Base-by-base conservation (phyloP, 2,888 invertebrate genomes). In the Geophilus truncorum region DNA sequence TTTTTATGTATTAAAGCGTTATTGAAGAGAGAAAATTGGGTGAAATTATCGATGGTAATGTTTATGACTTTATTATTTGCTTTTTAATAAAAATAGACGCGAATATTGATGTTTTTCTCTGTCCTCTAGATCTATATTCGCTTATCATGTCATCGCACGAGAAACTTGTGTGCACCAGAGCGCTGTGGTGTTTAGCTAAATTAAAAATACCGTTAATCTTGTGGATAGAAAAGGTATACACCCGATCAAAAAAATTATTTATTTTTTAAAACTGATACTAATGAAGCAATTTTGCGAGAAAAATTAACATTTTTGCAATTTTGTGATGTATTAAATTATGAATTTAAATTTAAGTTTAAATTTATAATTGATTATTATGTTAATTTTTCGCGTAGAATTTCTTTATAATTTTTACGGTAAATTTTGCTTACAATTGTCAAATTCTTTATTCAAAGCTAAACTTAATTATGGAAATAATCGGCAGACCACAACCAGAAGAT, bases 141-240 rank as follows among this genome's bases (percentile, higher is more conserved):
- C n/a, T 79, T 18, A 79, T 79, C 21, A 51, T 28, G 57, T 21
- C 62, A 5, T 62, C 79, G 12, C 10, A 51, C 7, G 79, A 79
- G 28, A 79, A 79, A 30, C 12, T 23, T 9, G 34, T 79, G 6
- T 79, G 62, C 1, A 79, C 62, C 6, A 57, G 79, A 62, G 79
- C 79, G 1, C 36, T 79, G 25, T 79, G 79, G 79, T 79, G 62
- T 25, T 57, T 79, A 12, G 18, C 62, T 1, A 79, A 79, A 30
- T 30, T 57, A 12, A 79, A 62, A 40, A 18, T 79, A 3, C 51
- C 79, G 10, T 12, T 32, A n/a, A 18, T 30, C 21, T 25, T 79
- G 9, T 79, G 36, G 45, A 51, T 62, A 0, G 32, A 62, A 32
- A 79, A 79, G 21, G 79, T 79, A 32, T n/a, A n/a, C n/a, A n/a